phyloP scores from a whole-genome alignment of 2,113 vertebrate species.

The Pogona vitticeps region DNA sequence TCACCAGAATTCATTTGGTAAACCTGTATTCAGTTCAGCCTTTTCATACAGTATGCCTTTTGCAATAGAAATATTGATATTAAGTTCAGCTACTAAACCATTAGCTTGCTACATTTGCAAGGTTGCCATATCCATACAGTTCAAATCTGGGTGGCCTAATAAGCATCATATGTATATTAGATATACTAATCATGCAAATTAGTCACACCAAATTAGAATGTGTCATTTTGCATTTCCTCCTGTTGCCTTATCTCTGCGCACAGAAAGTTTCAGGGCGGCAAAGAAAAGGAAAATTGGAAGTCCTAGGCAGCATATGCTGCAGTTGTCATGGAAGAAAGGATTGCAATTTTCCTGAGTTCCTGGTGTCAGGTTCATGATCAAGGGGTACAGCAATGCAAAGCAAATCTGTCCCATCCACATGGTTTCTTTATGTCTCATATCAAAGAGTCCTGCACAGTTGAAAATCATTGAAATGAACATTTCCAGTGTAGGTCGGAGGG shows the following conservation, averaged over 20 bases:
- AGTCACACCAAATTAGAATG: not conserved
- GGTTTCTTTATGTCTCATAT: not conserved
- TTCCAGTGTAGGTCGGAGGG: not conserved
- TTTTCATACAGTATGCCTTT: not conserved
- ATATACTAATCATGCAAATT: conserved; percentile 11
- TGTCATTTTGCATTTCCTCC: not conserved
- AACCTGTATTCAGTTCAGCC: not conserved
- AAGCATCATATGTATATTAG: conserved; percentile 7
- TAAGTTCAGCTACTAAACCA: not conserved
- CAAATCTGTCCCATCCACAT: not conserved
- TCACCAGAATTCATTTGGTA: not conserved
- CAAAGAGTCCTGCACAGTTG: not conserved
- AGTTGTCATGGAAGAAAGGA: not conserved
- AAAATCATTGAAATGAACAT: not conserved
- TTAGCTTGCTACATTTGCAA: not conserved
- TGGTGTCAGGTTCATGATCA: not conserved
- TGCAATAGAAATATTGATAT: too few relatives aligned
- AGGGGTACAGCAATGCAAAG: not conserved
- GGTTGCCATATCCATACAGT: not conserved
- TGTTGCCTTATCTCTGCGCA: not conserved
- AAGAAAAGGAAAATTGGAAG: not conserved
- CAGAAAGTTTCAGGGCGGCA: not conserved
- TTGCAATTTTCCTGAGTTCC: not conserved
- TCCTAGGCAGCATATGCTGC: not conserved
- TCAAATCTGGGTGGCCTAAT: not conserved